A percentile compares a stretch with the other conserved stretches of the same genome.
phyloP scores from a whole-genome alignment of 2,797 vertebrate genomes.

The Brotogeris chrysoptera region DNA sequence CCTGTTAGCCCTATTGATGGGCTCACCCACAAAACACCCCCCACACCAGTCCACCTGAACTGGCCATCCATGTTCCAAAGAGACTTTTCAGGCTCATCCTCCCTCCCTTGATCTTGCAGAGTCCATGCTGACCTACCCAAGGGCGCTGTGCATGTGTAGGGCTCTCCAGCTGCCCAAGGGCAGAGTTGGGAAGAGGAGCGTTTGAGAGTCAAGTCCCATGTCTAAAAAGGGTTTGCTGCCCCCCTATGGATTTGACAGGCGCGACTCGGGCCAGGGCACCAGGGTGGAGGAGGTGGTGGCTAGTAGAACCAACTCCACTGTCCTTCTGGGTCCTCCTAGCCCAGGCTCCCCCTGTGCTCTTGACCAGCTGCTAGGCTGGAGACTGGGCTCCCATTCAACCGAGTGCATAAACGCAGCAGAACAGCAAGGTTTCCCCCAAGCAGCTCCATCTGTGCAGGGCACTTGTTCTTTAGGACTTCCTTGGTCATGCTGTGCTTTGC shows the following conservation, averaged over 20 bases:
- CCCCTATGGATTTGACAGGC: slow-evolving; percentile 50
- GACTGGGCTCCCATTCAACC: slow-evolving; percentile 6
- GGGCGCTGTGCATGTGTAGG: background rate
- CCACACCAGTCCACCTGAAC: background rate
- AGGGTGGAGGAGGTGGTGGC: background rate
- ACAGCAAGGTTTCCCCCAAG: slow-evolving; percentile 34
- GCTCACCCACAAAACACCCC: background rate
- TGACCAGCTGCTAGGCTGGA: background rate
- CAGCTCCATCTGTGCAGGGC: slow-evolving; percentile 37
- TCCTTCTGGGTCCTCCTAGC: background rate
- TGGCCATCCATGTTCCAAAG: background rate
- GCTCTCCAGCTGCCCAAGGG: background rate
- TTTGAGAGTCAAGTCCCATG: slow-evolving; percentile 14
- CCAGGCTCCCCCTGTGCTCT: background rate
- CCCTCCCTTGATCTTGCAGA: background rate
- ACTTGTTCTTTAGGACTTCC: slow-evolving; percentile 48
- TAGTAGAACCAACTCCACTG: background rate
- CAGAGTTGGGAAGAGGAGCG: background rate
- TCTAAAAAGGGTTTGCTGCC: slow-evolving; percentile 69
- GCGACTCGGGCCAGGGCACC: background rate
- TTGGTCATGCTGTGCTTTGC: background rate
- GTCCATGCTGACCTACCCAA: background rate
- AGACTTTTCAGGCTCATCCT: background rate
- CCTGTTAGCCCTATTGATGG: background rate
- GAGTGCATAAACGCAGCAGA: background rate